These are phyloP conservation scores for Anoplolepis gracilipes DNA, from an alignment of 1,140 invertebrate genomes.

Conservation along the genomic window DNA sequence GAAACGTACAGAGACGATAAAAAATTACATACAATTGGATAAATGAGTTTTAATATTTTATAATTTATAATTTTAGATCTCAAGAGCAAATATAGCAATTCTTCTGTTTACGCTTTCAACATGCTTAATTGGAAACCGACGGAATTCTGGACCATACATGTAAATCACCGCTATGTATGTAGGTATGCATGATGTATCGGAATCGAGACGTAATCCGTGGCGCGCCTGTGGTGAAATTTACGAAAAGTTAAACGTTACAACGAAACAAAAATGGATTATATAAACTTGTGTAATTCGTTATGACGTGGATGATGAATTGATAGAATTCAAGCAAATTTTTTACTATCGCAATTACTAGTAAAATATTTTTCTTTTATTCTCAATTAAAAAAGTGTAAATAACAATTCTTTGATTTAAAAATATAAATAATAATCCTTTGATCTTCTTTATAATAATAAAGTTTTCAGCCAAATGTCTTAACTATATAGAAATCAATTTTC, in stretches of 20 bases:
- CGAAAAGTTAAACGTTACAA: constrained; percentile 18
- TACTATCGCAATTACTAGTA: not conserved
- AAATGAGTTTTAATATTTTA: constrained; percentile 30
- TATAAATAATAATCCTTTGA: not conserved
- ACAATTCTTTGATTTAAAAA: not conserved
- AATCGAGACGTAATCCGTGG: constrained; percentile 1
- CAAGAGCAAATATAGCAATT: constrained; percentile 15
- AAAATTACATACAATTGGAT: constrained; percentile 26
- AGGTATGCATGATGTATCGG: constrained; percentile 22
- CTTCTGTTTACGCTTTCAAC: constrained; percentile 30
- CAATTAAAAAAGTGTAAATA: not conserved
- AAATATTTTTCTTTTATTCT: not conserved
- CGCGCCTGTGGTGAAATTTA: not conserved
- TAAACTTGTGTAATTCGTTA: constrained; percentile 6
- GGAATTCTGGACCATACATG: constrained; percentile 25
- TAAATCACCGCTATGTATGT: constrained; percentile 23
- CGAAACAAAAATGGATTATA: not conserved
- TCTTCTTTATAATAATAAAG: not conserved
- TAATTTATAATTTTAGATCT: constrained; percentile 50
- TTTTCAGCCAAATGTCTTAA: not conserved
- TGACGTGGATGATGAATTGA: not conserved
- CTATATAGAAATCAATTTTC: not conserved
- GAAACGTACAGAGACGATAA: not conserved
- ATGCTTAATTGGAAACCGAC: constrained; percentile 23
- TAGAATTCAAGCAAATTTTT: not conserved